A percentile compares a stretch with the other conserved stretches of the same genome.
Evolutionary conservation across 2,113 vertebrate genomes (phyloP).

Genomic region (Sinocyclocheilus anophthalmus): DNA sequence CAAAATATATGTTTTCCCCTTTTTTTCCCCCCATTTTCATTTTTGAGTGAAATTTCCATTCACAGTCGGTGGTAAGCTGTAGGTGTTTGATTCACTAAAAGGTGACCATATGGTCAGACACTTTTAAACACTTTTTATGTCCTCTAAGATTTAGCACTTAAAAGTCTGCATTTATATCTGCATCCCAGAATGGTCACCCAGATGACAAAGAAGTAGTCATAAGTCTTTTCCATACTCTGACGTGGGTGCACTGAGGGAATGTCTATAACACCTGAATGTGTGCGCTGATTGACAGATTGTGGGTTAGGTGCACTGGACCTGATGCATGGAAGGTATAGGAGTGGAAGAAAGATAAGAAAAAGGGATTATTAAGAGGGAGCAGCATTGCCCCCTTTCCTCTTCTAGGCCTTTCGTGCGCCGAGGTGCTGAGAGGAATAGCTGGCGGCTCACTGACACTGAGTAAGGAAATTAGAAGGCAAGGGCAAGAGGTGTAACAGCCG

Average conservation of each 20-base stretch:
- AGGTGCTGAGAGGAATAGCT: slow-evolving; percentile 42
- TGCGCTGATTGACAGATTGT: not conserved
- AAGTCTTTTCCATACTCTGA: not conserved
- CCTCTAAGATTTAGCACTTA: not conserved
- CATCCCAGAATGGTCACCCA: not conserved
- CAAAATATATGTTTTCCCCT: not conserved
- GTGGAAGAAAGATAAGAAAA: slow-evolving; percentile 29
- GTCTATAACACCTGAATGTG: slow-evolving; percentile 21
- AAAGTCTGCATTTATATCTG: not conserved
- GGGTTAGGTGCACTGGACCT: not conserved
- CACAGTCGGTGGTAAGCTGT: not conserved
- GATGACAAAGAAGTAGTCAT: slow-evolving; percentile 15
- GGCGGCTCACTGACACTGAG: slow-evolving; percentile 13
- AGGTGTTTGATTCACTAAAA: not conserved
- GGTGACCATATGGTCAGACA: not conserved
- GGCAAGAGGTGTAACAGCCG: slow-evolving; percentile 39
- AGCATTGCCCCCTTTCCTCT: not conserved
- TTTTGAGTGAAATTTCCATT: not conserved
- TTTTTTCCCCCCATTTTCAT: too few relatives aligned
- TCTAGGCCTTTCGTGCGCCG: slow-evolving; percentile 10
- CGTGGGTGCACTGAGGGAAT: not conserved
- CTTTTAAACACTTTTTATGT: not conserved
- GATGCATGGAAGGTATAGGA: slow-evolving; percentile 7
- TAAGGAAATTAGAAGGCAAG: slow-evolving; percentile 54
- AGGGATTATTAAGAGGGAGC: slow-evolving; percentile 34